Percentiles rank a stretch among this genome's conserved stretches.
Conservation (phyloP, 2,888 invertebrate species). For the Pycnomerus fuliginosus region DNA sequence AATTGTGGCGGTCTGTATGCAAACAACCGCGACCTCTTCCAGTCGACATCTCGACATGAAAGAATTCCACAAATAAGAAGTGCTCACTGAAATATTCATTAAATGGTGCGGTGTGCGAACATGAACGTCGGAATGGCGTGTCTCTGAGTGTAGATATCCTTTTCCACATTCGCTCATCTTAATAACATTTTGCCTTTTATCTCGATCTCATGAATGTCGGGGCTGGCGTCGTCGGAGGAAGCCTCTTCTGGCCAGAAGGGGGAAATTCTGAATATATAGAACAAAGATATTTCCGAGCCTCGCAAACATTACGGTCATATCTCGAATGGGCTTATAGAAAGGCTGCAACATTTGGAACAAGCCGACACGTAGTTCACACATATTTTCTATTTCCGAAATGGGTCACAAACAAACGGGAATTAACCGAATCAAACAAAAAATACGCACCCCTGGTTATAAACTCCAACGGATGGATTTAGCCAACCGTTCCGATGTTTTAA, state of each 20-base stretch:
- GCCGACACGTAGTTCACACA: constrained; percentile 13
- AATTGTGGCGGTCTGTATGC: constrained; percentile 31
- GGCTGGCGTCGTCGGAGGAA: constrained; percentile 2
- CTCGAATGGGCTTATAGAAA: constrained; percentile 7
- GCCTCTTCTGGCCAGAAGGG: too few relatives aligned
- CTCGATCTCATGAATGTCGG: constrained; percentile 33
- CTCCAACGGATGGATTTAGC: constrained; percentile 5
- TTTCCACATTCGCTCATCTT: constrained; percentile 34
- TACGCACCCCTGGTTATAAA: constrained; percentile 13
- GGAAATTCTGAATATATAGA: too few relatives aligned
- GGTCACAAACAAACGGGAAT: constrained; percentile 18
- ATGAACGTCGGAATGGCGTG: constrained; percentile 15
- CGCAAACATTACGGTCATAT: constrained; percentile 1
- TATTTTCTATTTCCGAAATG: constrained; percentile 7
- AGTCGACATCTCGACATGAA: constrained; percentile 31
- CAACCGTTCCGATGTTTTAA: too few relatives aligned
- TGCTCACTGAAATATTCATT: constrained; percentile 36
- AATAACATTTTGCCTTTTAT: constrained; percentile 37
- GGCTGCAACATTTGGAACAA: constrained; percentile 8
- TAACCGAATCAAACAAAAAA: constrained; percentile 14
- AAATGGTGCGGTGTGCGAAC: constrained; percentile 28
- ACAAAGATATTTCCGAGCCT: too few relatives aligned
- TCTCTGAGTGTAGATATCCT: constrained; percentile 24
- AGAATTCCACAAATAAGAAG: constrained; percentile 34
- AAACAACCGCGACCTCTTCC: constrained; percentile 30